These are phyloP conservation scores for Athalia cordata DNA, from an alignment of 2,888 invertebrate genomes.

Conservation along the genomic window DNA sequence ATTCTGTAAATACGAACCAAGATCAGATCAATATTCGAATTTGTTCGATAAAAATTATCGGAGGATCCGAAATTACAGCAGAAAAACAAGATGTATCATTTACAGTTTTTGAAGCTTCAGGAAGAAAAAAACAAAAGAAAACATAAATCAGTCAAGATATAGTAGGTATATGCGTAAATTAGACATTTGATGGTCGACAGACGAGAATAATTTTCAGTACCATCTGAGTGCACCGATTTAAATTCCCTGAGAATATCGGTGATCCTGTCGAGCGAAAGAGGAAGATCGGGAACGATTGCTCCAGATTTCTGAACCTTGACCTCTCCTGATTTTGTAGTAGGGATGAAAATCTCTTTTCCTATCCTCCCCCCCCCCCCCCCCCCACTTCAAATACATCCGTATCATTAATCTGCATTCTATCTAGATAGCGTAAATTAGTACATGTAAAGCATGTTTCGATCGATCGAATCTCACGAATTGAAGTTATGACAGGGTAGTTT, in stretches of 20 bases:
- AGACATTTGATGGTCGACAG: constrained; percentile 22
- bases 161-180: neutral
- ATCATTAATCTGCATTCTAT: too few species aligned
- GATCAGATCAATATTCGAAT: too few species aligned
- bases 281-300: neutral
- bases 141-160: neutral
- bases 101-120: too few species aligned
- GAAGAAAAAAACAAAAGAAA: neutral
- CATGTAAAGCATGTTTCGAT: too few species aligned
- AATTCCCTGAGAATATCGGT: constrained; percentile 6
- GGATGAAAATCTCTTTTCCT: constrained; percentile 23
- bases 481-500: too few species aligned
- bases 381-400: too few species aligned
- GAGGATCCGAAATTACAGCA: too few species aligned
- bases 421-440: too few species aligned
- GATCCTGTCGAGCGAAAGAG: neutral
- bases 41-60: too few species aligned
- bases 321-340: neutral
- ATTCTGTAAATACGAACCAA: too few species aligned
- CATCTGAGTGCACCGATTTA: neutral
- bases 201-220: neutral
- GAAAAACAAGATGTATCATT: too few species aligned
- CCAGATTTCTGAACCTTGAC: constrained; percentile 43
- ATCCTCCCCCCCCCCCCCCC: neutral
- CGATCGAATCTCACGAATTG: too few species aligned